These are phyloP conservation scores for Idris sp. DNA, from an alignment of 1,140 invertebrate genomes.

Conservation along the genomic window DNA sequence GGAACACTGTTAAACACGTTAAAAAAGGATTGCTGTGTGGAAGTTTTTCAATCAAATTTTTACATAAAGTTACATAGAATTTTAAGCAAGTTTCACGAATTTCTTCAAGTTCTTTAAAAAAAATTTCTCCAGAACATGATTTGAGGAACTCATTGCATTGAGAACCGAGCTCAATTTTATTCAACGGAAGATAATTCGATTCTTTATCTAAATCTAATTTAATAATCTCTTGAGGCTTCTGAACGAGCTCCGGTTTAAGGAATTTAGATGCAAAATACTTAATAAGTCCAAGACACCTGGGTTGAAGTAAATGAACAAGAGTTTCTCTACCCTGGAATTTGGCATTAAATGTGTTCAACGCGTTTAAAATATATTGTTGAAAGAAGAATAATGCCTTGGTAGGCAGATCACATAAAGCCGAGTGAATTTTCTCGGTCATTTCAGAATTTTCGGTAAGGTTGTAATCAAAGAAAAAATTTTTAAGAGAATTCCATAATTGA, in stretches of 20 bases:
- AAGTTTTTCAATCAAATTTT: constrained; percentile 1
- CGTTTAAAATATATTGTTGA: constrained; percentile 14
- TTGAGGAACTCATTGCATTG: constrained; percentile 6
- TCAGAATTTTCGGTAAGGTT: neutral
- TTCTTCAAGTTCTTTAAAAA: neutral
- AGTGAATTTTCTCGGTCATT: neutral
- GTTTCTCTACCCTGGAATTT: constrained; percentile 11
- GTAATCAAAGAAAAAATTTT: constrained; percentile 5
- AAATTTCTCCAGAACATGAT: too few species aligned
- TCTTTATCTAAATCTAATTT: constrained; percentile 5
- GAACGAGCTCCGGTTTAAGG: constrained; percentile 4
- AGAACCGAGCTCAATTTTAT: constrained; percentile 1
- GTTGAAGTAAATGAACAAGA: constrained; percentile 12
- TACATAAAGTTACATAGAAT: constrained; percentile 6
- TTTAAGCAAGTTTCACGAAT: constrained; percentile 9
- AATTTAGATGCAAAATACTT: constrained; percentile 5
- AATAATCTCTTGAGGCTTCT: neutral
- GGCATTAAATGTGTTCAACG: constrained; percentile 26
- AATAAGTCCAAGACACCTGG: constrained; percentile 1
- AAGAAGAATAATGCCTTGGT: constrained; percentile 16
- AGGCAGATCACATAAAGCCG: constrained; percentile 4
- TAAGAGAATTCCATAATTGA: constrained; percentile 12
- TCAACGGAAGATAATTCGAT: neutral
- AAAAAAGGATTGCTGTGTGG: constrained; percentile 12
- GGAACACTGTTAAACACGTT: neutral